Base-by-base conservation (phyloP, 2,888 invertebrate genomes). In the Podotricha telesiphe region DNA sequence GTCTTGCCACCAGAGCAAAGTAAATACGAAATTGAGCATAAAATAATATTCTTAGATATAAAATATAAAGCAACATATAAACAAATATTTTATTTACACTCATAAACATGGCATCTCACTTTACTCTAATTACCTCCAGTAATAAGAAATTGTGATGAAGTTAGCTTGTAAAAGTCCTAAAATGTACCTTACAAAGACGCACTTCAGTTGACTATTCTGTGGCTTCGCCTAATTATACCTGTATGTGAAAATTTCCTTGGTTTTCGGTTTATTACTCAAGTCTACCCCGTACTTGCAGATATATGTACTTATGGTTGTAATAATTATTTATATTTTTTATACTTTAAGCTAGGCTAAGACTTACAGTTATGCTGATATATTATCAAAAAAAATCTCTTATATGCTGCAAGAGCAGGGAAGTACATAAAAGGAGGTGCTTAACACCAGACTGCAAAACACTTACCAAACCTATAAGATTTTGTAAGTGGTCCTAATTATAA, bases 111-210 rank as follows among this genome's bases (percentile, higher is more conserved):
- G 37, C 37, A 56, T 67, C 55, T 61, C 40, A 51, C 50, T 62
- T 65, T 50, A 45, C 67, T 65, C 67, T 69, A 69, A 72, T 72
- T 72, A 72, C 62, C 67, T 61, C 19, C 34, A 42, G 48, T 45
- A 59, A 67, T 48, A n/a, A 58, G 42, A 47, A 22, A 64, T 67
- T 45, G 58, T 68, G 45, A 68, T 50, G 20, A 22, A 51, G 42
- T 40, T 17, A 59, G 37, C 55, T 6, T 6, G 28, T 34, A 37
- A 6, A 2, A 22, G n/a, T n/a, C 0, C 15, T 34, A 61, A 61
- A 67, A 55, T 6, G 13, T 1, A 34, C 55, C 42, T 56, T 70
- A 65, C 20, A 1, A 10, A 10, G 1, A 13, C 0, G 55, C 19
- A 0, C 8, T 67, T 53, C 2, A 34, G 70, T 62, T 15, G 51